Evolutionary conservation across 2,113 vertebrate genomes (phyloP), one percentile per base, ranked within the genome.

Genomic region (Eupsittula cactorum): DNA sequence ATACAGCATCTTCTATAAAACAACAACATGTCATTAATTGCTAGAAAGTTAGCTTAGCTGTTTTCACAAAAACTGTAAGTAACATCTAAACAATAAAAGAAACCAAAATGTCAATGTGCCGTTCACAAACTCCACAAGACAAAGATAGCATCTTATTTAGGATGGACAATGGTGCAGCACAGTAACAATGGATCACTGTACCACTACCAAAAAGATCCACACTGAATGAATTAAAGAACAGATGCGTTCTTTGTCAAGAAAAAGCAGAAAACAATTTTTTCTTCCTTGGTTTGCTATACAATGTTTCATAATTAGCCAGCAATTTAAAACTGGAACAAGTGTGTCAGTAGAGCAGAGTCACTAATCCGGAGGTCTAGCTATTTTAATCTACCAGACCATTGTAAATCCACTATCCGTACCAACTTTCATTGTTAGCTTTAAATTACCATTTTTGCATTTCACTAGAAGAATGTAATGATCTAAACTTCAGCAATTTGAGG

Each of bases 1-100:
- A 96, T 9, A 99, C 98, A 74, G 99, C 99, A 24, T 99, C 99
- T 97, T 99, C 99, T 99, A 96, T 50, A 95, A 97, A 88, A 78
- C 16, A 86, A 89, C 49, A 94, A 67, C 35, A 12, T 49, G 62
- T 88, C 80, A 94, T 52, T 67, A 84, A 76, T 5, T 67, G 39
- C n/a, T 59, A 41, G 9, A 29, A 84, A 81, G 53, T 62, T 63
- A 67, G 29, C 50, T 84, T 70, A 86, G 64, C 11, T 86, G 73
- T 41, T 85, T 35, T 67, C 88, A 73, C 41, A 55, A 71, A 81
- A 70, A 75, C 42, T 65, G 3, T 35, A 84, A 93, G 60, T 75
- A 73, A 52, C 28, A 59, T 71, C 68, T 44, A 68, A 91, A 84
- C 74, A 91, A 79, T 28, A 53, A 57, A 65, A 92, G 81, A 76